Percentiles rank a stretch among this genome's conserved stretches.
These are phyloP conservation scores for Melipona quadrifasciata DNA, from an alignment of 1,140 invertebrate species.

Conservation along the genomic window DNA sequence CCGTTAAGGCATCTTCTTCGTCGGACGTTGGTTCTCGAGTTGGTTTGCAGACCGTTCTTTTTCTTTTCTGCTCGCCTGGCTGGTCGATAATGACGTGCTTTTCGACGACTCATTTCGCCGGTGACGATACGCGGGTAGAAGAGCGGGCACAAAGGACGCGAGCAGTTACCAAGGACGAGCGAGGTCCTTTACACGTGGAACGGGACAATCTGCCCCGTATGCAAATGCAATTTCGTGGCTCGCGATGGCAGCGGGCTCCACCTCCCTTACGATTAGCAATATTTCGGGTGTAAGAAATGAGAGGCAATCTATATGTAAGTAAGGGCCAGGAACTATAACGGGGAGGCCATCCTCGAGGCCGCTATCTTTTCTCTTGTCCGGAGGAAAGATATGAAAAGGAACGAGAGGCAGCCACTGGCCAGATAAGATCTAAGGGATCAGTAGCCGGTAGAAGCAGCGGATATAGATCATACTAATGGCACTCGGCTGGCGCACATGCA, in stretches of 20 bases:
- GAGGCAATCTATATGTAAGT: conserved; percentile 75
- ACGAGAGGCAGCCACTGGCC: background rate
- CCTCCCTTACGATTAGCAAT: conserved; percentile 68
- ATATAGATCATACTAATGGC: conserved; percentile 76
- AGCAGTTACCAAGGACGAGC: conserved; percentile 55
- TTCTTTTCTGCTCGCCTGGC: background rate
- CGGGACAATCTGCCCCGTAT: conserved; percentile 69
- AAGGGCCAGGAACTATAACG: conserved; percentile 55
- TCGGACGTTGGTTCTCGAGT: background rate
- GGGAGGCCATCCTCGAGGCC: background rate
- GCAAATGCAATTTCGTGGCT: conserved; percentile 71
- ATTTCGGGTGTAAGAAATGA: conserved; percentile 71
- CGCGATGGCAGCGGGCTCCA: conserved; percentile 1
- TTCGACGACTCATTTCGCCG: conserved; percentile 45
- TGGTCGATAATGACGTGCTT: conserved; percentile 54
- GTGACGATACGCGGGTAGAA: background rate
- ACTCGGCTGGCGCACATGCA: conserved; percentile 45
- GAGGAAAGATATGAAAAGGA: conserved; percentile 26
- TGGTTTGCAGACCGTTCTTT: background rate
- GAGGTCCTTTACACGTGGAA: conserved; percentile 57
- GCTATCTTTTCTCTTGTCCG: background rate
- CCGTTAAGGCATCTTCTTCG: conserved; percentile 11
- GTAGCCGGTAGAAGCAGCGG: conserved; percentile 69
- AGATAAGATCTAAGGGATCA: conserved; percentile 68
- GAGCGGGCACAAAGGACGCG: conserved; percentile 47